Conservation (phyloP, 1,140 invertebrate genomes). For the Ylistrum balloti region DNA sequence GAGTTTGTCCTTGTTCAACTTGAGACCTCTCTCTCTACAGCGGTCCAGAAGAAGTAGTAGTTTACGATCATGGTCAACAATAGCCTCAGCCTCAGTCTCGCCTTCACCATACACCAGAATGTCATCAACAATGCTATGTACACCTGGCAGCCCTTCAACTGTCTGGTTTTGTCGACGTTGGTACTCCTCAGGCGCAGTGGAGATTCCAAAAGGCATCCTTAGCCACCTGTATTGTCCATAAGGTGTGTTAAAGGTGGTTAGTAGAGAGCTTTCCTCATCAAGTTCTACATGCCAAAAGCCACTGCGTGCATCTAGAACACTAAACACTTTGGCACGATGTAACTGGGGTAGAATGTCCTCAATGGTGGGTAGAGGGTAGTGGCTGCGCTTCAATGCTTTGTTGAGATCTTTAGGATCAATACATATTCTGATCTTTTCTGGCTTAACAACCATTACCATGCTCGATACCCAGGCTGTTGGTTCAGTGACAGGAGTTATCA, state of each 20-base stretch:
- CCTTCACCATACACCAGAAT: too few relatives aligned
- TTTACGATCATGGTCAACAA: too few relatives aligned
- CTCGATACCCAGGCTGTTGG: conserved; percentile 57
- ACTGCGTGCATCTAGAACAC: too few relatives aligned
- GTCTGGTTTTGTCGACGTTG: too few relatives aligned
- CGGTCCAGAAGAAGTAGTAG: too few relatives aligned
- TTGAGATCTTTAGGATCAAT: conserved; percentile 45
- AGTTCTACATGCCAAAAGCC: background rate
- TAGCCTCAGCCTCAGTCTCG: too few relatives aligned
- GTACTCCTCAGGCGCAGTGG: too few relatives aligned
- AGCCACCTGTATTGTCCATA: conserved; percentile 47
- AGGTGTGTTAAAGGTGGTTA: background rate
- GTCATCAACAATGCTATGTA: too few relatives aligned
- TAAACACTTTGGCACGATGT: too few relatives aligned
- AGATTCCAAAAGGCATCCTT: conserved; percentile 46
- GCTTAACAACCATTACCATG: conserved; percentile 49
- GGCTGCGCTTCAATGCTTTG: conserved; percentile 21
- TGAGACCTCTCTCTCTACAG: too few relatives aligned
- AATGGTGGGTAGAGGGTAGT: background rate
- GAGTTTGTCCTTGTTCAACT: too few relatives aligned
- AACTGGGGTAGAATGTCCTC: background rate
- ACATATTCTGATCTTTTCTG: conserved; percentile 43
- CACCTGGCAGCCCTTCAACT: too few relatives aligned
- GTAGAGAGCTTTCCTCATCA: conserved; percentile 4
- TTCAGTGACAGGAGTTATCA: conserved; percentile 41